Evolutionary conservation across 1,140 invertebrate genomes (phyloP), one percentile per base, ranked within the genome.

Genomic region (Varroa destructor): DNA sequence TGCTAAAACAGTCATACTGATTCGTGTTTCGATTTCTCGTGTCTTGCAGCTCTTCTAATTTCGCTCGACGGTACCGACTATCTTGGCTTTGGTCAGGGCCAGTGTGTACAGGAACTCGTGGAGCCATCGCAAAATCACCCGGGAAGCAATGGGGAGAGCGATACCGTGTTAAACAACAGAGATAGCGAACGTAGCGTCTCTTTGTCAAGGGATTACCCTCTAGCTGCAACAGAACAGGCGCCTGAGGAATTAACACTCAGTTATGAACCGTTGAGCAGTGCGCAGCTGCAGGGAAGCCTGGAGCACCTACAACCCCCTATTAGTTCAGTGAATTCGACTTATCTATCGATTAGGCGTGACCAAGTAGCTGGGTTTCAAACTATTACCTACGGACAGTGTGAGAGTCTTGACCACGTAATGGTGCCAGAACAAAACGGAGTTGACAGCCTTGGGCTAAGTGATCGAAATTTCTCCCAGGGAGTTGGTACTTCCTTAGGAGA

Each of bases 381-480:
- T 51, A 51, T 51, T 51, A 8, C 3, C 46, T 8, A 51, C 46
- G 46, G 3, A 51, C 46, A 51, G 46, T 8, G 46, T 51, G 46
- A 51, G 8, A 8, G 8, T 51, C 46, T 51, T 5, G 3, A 51
- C 8, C 40, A 67, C 61, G 61, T 67, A 46, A 67, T 67, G 61
- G 61, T 67, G 61, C 61, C 61, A 5, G 61, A 67, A 37, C 61
- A 67, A 8, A 67, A 40, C 61, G 61, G 61, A 67, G 46, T 43
- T 46, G 61, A 67, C 12, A 46, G 40, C 10, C 37, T 67, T 46
- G 61, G 61, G 12, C n/a, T 67, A 40, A 46, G 61, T 46, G 12
- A 58, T 37, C 61, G 46, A 12, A 37, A 67, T 40, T 12, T 43
- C 40, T 67, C 61, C 40, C 61, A 67, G 14, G 61, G 46, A 40